Evolutionary conservation across 2,888 invertebrate genomes (phyloP), one percentile per base, ranked within the genome.

Genomic region (Protodeltote pygarga): DNA sequence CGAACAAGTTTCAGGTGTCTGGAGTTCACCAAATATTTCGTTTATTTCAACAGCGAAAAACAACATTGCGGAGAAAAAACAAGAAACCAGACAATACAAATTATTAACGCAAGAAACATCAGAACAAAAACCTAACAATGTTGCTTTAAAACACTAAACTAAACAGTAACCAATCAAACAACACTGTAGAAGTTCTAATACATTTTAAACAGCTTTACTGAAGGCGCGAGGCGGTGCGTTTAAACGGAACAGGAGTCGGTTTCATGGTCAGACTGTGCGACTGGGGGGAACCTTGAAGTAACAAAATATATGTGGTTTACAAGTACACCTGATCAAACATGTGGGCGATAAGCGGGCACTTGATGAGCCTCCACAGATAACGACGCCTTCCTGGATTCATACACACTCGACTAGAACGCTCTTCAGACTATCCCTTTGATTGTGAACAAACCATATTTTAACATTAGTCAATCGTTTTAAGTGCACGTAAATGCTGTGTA

Each of bases 281-380:
- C 59, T n/a, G n/a, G 46, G 37, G 13, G 54, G 74, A 83, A 79
- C 88, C 89, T 89, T 89, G 89, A 78, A 61, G 68, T 69, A 60
- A 71, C 70, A 79, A 73, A n/a, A n/a, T n/a, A 75, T 75, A 79
- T 78, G 73, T 80, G 76, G 77, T 74, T 79, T 72, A 71, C 53
- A 70, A 69, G 76, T 60, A 79, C 92, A 92, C 91, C 92, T 91
- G 91, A 89, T 89, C 86, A 92, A 92, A 92, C 86, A 92, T 81
- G 78, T 81, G 85, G 82, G 79, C 80, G 91, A 91, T 90, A 91
- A 89, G 83, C 76, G 65, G 80, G 74, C 90, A 91, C 92, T 90
- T 90, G 89, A 89, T 89, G 81, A 81, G 81, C 81, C 81, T 79
- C 66, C 60, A 75, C 75, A 85, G 89, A 89, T 89, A 90, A 87